A percentile compares a stretch with the other conserved stretches of the same genome.
Conservation (phyloP, 2,113 vertebrate genomes). For the Pseudopipra pipra region DNA sequence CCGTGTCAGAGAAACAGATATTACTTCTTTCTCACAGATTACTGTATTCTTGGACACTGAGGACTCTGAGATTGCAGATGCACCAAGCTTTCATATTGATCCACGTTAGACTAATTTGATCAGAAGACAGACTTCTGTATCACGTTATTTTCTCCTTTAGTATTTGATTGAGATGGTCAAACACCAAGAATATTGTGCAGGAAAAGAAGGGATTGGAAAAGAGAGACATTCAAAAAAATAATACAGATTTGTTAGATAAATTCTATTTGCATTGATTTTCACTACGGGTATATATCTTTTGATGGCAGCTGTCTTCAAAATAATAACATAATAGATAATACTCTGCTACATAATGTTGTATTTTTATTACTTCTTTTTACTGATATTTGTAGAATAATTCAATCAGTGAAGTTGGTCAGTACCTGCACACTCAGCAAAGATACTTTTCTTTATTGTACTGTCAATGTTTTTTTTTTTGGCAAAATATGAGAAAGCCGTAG, state of each 20-base stretch:
- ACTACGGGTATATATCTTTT: neutral
- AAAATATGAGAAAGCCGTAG: neutral
- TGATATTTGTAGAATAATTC: neutral
- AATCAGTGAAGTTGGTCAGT: neutral
- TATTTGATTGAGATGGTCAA: constrained; percentile 56
- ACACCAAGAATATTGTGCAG: neutral
- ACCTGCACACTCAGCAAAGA: neutral
- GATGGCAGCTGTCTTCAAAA: constrained; percentile 30
- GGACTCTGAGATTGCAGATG: constrained; percentile 40
- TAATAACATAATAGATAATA: constrained; percentile 8
- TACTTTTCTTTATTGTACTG: neutral
- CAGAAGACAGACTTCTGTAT: constrained; percentile 61
- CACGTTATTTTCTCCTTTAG: neutral
- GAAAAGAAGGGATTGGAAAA: neutral
- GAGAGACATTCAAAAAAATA: neutral
- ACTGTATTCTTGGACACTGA: constrained; percentile 59
- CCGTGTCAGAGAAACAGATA: constrained; percentile 76
- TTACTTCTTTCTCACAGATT: constrained; percentile 72
- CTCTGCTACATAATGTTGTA: neutral
- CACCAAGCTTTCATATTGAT: constrained; percentile 72
- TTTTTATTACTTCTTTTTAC: constrained; percentile 10
- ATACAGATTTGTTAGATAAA: neutral
- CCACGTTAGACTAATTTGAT: constrained; percentile 75
- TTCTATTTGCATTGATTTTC: constrained; percentile 24
- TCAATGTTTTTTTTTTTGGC: neutral